Percentiles rank a stretch among this genome's conserved stretches.
Conservation (phyloP, 2,113 vertebrate genomes). For the Coryphaenoides rupestris region DNA sequence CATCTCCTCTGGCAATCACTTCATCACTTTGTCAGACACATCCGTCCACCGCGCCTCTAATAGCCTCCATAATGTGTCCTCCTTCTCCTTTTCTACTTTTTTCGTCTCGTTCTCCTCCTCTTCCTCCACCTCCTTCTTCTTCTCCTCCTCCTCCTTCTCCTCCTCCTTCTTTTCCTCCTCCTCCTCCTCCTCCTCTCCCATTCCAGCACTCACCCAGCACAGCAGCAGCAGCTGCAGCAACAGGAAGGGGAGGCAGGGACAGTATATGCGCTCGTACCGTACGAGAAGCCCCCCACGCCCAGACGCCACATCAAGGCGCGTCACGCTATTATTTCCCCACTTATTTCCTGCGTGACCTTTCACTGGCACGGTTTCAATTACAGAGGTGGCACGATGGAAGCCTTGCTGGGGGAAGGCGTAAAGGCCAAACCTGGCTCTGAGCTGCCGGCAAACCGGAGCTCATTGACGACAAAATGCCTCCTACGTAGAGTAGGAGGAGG, state of each 20-base stretch:
- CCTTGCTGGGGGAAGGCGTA: conserved; percentile 5
- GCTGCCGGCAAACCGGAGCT: no score
- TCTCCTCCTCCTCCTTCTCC: background rate
- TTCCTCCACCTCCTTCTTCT: no score
- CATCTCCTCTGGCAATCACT: no score
- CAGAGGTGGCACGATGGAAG: background rate
- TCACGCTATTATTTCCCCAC: conserved; percentile 1
- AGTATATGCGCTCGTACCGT: conserved; percentile 3
- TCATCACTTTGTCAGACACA: no score
- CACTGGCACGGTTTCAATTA: conserved; percentile 12
- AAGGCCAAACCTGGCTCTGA: background rate
- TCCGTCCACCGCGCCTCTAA: no score
- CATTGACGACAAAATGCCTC: conserved; percentile 7
- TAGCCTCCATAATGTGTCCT: no score
- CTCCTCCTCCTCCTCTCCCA: conserved; percentile 4
- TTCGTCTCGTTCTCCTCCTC: no score
- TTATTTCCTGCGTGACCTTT: conserved; percentile 6
- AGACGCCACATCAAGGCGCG: background rate
- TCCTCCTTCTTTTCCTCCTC: conserved; percentile 5
- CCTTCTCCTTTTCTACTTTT: no score
- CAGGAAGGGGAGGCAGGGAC: background rate
- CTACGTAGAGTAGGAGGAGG: conserved; percentile 18
- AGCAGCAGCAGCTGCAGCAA: no score
- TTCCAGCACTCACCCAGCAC: no score
- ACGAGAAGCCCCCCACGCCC: conserved; percentile 12